Percentiles rank a stretch among this genome's conserved stretches.
phyloP scores from a whole-genome alignment of 23 tunicate genomes.

The Clavelina lepadiformis region DNA sequence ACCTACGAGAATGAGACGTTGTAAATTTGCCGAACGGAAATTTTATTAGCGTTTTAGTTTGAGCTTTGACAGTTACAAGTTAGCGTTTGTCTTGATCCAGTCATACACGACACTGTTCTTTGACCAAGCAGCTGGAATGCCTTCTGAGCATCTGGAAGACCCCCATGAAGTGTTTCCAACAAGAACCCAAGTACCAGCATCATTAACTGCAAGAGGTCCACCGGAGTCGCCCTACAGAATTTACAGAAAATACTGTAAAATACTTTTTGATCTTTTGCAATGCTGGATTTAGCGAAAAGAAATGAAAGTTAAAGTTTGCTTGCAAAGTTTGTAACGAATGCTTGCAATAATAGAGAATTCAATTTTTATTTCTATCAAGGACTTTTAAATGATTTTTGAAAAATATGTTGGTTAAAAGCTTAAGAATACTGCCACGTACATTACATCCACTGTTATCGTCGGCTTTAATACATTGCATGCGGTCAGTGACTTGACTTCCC shows the following conservation, averaged over 20 bases:
- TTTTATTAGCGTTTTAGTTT: no score
- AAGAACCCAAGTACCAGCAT: slow-evolving; percentile 40
- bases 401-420: no score
- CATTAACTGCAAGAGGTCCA: slow-evolving; percentile 77
- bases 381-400: no score
- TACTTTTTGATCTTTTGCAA: no score
- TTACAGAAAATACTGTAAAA: no score
- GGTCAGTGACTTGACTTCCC: slow-evolving; percentile 42
- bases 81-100: slow-evolving; percentile 34
- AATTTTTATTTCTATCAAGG: no score
- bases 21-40: no score
- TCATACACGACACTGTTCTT: slow-evolving; percentile 31
- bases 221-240: slow-evolving; percentile 87
- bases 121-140: slow-evolving; percentile 57
- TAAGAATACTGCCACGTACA: slow-evolving; percentile 19
- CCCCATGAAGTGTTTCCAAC: slow-evolving; percentile 89
- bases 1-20: no score
- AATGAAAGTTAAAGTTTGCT: no score
- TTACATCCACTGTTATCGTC: slow-evolving; percentile 61
- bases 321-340: no score
- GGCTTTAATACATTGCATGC: slow-evolving; percentile 73
- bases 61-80: slow-evolving; percentile 7
- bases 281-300: no score
- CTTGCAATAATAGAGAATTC: no score
- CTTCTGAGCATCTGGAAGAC: slow-evolving; percentile 30